These are phyloP conservation scores for Odontamblyopus lacepedii DNA, from an alignment of 2,797 vertebrate species.

Conservation along the genomic window DNA sequence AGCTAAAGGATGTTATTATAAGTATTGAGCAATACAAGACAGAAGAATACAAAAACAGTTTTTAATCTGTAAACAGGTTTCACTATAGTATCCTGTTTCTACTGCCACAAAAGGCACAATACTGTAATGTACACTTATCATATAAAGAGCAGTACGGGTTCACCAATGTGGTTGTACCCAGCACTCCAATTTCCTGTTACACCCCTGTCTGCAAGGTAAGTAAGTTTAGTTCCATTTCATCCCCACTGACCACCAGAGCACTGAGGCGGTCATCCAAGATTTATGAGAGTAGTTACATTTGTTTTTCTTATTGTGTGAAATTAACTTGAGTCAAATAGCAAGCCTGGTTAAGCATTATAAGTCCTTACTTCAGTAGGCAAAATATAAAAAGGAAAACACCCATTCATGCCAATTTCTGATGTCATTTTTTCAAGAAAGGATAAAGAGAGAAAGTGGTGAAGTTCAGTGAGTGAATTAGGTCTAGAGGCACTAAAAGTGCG, in stretches of 20 bases:
- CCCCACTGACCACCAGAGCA: too few relatives aligned
- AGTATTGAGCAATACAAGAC: neutral
- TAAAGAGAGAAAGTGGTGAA: constrained; percentile 57
- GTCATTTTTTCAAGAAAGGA: constrained; percentile 79
- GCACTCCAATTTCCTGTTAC: neutral
- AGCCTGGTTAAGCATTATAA: neutral
- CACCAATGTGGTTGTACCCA: neutral
- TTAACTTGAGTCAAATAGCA: neutral
- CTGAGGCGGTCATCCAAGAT: too few relatives aligned
- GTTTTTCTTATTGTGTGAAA: too few relatives aligned
- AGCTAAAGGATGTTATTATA: neutral
- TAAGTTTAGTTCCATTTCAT: too few relatives aligned
- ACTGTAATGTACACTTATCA: neutral
- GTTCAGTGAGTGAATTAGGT: constrained; percentile 45
- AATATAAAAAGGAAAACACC: constrained; percentile 15
- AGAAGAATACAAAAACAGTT: neutral
- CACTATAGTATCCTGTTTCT: neutral
- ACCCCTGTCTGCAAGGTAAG: neutral
- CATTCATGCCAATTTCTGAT: constrained; percentile 81
- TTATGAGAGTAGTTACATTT: too few relatives aligned
- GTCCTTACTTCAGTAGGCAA: constrained; percentile 11
- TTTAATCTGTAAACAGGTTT: neutral
- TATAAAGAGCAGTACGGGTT: too few relatives aligned
- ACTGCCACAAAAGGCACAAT: too few relatives aligned
- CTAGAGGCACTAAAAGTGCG: constrained; percentile 22